Conservation (phyloP, 1,140 invertebrate species). For the Bombus superbus region DNA sequence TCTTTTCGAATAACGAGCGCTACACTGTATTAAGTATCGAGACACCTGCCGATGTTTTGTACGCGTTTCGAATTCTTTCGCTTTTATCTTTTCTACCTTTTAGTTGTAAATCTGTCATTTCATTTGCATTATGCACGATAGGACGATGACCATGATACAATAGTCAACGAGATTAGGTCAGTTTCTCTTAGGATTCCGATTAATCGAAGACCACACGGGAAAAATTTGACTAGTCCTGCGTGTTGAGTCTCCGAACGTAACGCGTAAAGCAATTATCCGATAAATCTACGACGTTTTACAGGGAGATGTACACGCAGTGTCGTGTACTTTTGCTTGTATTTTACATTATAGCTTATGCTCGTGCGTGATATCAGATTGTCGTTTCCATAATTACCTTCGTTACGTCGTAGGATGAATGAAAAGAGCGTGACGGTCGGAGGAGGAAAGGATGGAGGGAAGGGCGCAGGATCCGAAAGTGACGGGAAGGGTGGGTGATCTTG, state of each 20-base stretch:
- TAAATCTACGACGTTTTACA: no score
- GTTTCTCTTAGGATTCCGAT: no score
- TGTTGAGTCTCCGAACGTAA: no score
- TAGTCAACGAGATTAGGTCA: no score
- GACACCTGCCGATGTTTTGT: not conserved
- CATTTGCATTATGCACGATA: no score
- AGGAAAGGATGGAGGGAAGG: not conserved
- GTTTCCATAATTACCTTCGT: slow-evolving; percentile 27
- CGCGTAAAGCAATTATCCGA: no score
- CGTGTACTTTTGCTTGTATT: no score
- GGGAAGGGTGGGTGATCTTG: slow-evolving; percentile 50
- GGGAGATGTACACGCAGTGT: no score
- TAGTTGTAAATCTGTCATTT: no score
- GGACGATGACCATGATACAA: no score
- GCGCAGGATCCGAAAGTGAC: slow-evolving; percentile 20
- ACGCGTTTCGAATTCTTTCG: not conserved
- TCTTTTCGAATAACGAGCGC: not conserved
- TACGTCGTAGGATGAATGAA: slow-evolving; percentile 7
- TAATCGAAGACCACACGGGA: not conserved
- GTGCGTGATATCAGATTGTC: no score
- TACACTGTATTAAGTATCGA: not conserved
- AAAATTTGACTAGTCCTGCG: not conserved
- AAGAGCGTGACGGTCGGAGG: not conserved
- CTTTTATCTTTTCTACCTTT: not conserved
- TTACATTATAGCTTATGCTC: no score